These are phyloP conservation scores for Hemaris fuciformis DNA, from an alignment of 2,888 invertebrate species.

Conservation along the genomic window DNA sequence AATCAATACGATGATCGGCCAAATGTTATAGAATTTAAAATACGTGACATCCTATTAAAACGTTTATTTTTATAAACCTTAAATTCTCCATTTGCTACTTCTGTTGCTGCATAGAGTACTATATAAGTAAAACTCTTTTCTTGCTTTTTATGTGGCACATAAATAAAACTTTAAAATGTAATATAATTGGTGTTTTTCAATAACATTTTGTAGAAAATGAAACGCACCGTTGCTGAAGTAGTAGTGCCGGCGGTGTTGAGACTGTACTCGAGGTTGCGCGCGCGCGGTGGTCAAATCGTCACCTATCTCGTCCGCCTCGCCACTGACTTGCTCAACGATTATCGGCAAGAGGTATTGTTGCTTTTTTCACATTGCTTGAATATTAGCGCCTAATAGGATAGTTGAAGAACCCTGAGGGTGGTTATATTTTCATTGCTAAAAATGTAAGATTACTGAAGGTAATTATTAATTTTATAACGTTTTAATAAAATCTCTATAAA, in stretches of 20 bases:
- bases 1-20: not conserved
- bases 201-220: slow-evolving; percentile 73
- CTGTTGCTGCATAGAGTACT: too few species aligned
- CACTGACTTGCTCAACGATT: slow-evolving; percentile 72
- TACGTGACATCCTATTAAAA: too few species aligned
- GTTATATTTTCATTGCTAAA: too few species aligned
- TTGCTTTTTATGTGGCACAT: not conserved
- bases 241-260: slow-evolving; percentile 84
- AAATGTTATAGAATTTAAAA: too few species aligned
- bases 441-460: too few species aligned
- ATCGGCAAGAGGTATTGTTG: slow-evolving; percentile 67
- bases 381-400: not conserved
- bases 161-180: not conserved
- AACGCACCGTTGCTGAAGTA: slow-evolving; percentile 84
- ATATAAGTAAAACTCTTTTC: too few species aligned
- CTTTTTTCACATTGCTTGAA: not conserved
- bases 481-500: too few species aligned
- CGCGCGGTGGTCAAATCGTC: slow-evolving; percentile 62
- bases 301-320: slow-evolving; percentile 74
- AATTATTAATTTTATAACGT: too few species aligned
- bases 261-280: slow-evolving; percentile 81
- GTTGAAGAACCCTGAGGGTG: too few species aligned
- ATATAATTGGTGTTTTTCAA: slow-evolving; percentile 19
- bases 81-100: too few species aligned
- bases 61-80: too few species aligned